Conservation (phyloP, 2,797 vertebrate genomes). For the Melanotaenia pygmaea region DNA sequence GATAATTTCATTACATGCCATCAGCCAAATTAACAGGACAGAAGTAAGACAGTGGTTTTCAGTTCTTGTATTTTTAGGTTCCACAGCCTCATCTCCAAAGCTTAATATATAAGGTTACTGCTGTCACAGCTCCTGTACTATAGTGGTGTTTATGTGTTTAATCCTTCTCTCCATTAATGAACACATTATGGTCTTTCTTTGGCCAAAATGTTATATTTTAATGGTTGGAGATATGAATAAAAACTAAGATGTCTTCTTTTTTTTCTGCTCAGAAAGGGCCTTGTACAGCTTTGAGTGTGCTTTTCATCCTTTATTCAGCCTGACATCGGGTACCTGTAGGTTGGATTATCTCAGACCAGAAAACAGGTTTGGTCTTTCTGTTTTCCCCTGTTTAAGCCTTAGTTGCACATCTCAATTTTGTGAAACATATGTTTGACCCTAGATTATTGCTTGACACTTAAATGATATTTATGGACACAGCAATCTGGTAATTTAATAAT, state of each 20-base stretch:
- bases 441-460: constrained; percentile 3
- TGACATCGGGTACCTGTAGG: constrained; percentile 91
- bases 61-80: constrained; percentile 19
- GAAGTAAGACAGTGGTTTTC: neutral
- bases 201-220: neutral
- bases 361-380: constrained; percentile 87
- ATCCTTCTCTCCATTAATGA: neutral
- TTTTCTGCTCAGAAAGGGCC: constrained; percentile 86
- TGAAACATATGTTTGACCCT: neutral
- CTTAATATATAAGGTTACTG: neutral
- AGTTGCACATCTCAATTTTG: neutral
- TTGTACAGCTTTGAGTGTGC: constrained; percentile 95
- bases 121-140: neutral
- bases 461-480: constrained; percentile 6
- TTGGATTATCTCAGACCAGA: constrained; percentile 93
- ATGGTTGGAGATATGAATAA: neutral
- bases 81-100: neutral
- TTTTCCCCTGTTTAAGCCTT: neutral
- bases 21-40: constrained; percentile 9
- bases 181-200: neutral
- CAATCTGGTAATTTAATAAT: constrained; percentile 22
- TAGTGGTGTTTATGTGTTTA: neutral
- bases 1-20: constrained; percentile 20
- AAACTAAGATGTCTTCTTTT: neutral
- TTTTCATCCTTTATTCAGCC: constrained; percentile 95